phyloP scores from a whole-genome alignment of 2,888 invertebrate species.

The Latheticus oryzae region DNA sequence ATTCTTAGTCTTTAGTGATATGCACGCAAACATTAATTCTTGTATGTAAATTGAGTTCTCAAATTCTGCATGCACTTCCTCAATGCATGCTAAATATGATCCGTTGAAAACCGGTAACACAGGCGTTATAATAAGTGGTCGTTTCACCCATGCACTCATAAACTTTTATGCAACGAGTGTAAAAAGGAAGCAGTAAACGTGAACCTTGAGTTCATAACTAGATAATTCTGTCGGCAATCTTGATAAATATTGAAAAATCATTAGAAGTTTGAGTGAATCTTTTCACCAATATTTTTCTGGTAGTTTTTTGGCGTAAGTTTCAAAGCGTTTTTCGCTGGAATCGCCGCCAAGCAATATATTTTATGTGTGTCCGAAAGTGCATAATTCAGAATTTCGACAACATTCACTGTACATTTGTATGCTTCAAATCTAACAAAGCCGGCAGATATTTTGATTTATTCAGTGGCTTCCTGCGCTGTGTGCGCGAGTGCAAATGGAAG shows the following conservation, averaged over 20 bases:
- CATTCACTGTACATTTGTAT: constrained; percentile 36
- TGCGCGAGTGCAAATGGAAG: constrained; percentile 38
- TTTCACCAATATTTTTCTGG: neutral
- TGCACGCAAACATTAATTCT: too few relatives aligned
- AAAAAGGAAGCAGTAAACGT: constrained; percentile 3
- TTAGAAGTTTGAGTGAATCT: neutral
- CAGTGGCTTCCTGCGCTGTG: constrained; percentile 31
- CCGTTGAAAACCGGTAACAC: constrained; percentile 12
- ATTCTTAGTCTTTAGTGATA: too few relatives aligned
- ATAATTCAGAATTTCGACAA: constrained; percentile 37
- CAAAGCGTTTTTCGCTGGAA: constrained; percentile 22
- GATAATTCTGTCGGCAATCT: neutral
- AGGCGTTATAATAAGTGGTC: constrained; percentile 16
- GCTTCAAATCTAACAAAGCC: constrained; percentile 37
- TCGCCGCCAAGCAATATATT: constrained; percentile 9
- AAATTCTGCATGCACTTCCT: constrained; percentile 15
- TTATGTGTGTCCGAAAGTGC: constrained; percentile 27
- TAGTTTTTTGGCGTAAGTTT: too few relatives aligned
- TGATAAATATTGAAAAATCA: constrained; percentile 8
- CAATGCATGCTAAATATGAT: constrained; percentile 13
- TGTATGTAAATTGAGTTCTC: constrained; percentile 12
- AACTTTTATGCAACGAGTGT: constrained; percentile 9
- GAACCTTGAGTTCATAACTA: neutral
- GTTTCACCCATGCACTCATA: constrained; percentile 14
- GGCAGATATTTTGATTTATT: constrained; percentile 38